phyloP scores from a whole-genome alignment of 1,140 invertebrate species.

The Adelges cooleyi region DNA sequence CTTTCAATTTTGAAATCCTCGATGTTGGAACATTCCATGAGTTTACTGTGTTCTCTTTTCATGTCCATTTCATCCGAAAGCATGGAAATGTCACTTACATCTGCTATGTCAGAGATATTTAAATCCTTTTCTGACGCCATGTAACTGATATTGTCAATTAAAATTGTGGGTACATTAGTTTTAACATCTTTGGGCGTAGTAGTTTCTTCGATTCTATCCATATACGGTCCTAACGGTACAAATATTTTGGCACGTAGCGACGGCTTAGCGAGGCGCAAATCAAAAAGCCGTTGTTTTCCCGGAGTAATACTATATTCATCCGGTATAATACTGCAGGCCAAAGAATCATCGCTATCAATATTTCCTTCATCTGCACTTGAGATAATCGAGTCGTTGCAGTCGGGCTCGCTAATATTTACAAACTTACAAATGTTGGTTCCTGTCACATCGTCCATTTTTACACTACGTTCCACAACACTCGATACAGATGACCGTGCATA shows the following conservation, averaged over 20 bases:
- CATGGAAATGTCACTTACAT: too few relatives aligned
- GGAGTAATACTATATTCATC: constrained; percentile 15
- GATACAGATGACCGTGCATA: background rate
- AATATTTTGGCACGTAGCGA: background rate
- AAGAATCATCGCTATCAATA: too few relatives aligned
- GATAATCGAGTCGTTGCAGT: background rate
- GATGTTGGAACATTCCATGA: too few relatives aligned
- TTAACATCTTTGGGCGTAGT: background rate
- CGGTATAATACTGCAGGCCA: background rate
- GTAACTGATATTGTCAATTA: background rate
- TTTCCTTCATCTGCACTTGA: background rate
- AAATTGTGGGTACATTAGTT: background rate
- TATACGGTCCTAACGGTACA: background rate
- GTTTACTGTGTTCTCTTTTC: too few relatives aligned
- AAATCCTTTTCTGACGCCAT: too few relatives aligned
- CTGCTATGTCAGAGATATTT: too few relatives aligned
- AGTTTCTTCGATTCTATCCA: constrained; percentile 14
- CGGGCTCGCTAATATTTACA: background rate
- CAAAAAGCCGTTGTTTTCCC: constrained; percentile 14
- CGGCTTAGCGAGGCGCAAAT: constrained; percentile 1
- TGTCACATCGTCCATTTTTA: background rate
- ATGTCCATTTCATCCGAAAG: too few relatives aligned
- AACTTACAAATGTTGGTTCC: background rate
- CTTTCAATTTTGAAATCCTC: too few relatives aligned
- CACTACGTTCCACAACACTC: background rate